phyloP scores from a whole-genome alignment of 1,140 invertebrate genomes.

The Lordiphosa collinella region DNA sequence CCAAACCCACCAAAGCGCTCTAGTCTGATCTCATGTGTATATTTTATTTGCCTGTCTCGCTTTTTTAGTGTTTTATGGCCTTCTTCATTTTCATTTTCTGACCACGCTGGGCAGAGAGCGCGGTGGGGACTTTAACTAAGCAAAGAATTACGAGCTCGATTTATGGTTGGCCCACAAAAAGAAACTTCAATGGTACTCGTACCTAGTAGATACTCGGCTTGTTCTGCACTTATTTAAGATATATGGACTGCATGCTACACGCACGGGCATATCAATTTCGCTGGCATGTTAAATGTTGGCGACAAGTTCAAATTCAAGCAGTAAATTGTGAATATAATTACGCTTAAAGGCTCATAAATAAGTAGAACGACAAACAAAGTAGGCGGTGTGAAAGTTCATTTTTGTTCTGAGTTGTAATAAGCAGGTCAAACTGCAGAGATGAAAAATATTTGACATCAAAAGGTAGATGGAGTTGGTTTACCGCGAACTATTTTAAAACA shows the following conservation, averaged over 20 bases:
- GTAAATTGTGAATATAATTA: conserved; percentile 1
- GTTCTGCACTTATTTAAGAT: not conserved
- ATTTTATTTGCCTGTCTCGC: too few species aligned
- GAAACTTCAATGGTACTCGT: not conserved
- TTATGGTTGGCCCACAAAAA: not conserved
- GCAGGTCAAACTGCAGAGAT: conserved; percentile 31
- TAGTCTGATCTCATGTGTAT: too few species aligned
- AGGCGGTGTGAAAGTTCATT: conserved; percentile 18
- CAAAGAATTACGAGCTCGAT: conserved; percentile 19
- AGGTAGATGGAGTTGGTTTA: too few species aligned
- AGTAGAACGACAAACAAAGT: not conserved
- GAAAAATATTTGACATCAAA: conserved; percentile 16
- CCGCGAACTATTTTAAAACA: too few species aligned
- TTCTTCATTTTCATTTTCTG: too few species aligned
- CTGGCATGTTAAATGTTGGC: conserved; percentile 23
- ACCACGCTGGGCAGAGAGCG: too few species aligned
- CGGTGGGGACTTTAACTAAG: not conserved
- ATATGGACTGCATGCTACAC: conserved; percentile 24
- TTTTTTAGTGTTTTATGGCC: too few species aligned
- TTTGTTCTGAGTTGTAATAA: conserved; percentile 19
- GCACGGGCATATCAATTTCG: conserved; percentile 46
- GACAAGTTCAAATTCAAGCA: conserved; percentile 1
- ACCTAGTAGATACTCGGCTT: not conserved
- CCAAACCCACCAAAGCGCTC: not conserved
- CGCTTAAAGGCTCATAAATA: conserved; percentile 18